Evolutionary conservation across 2,113 vertebrate genomes (phyloP).

Genomic region (Puffinus mauretanicus): DNA sequence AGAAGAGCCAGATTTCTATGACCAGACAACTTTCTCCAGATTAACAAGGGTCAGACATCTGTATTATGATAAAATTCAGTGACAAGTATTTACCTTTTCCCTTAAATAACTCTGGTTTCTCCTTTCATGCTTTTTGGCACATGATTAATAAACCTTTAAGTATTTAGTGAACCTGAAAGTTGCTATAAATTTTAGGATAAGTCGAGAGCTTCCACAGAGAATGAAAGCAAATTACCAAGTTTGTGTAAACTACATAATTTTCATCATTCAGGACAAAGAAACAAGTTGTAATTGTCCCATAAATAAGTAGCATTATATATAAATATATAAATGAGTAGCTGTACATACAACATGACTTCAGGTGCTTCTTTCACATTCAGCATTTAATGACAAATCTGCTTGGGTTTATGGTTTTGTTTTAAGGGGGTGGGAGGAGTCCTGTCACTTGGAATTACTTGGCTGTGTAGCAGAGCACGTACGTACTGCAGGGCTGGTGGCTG

Average conservation of each 20-base stretch:
- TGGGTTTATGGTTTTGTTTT: not conserved
- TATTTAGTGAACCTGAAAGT: not conserved
- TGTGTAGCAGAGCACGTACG: not conserved
- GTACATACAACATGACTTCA: fast-evolving
- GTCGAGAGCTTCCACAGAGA: not conserved
- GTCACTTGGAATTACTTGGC: not conserved
- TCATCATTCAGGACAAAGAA: not conserved
- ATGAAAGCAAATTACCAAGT: not conserved
- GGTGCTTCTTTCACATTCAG: not conserved
- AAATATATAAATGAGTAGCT: not conserved
- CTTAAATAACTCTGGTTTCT: not conserved
- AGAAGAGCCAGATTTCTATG: not conserved
- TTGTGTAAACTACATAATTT: not conserved
- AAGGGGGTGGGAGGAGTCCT: not conserved
- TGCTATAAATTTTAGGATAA: not conserved
- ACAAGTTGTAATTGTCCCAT: not conserved
- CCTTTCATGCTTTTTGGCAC: not conserved
- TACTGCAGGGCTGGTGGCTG: not conserved
- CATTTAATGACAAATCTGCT: not conserved
- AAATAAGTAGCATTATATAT: not conserved
- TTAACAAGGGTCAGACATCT: not conserved
- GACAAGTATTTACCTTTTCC: not conserved
- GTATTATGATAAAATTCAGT: not conserved
- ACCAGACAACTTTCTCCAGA: not conserved
- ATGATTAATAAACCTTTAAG: not conserved